Evolutionary conservation across 2,888 invertebrate species (phyloP).

Genomic region (Notodonta ziczac): DNA sequence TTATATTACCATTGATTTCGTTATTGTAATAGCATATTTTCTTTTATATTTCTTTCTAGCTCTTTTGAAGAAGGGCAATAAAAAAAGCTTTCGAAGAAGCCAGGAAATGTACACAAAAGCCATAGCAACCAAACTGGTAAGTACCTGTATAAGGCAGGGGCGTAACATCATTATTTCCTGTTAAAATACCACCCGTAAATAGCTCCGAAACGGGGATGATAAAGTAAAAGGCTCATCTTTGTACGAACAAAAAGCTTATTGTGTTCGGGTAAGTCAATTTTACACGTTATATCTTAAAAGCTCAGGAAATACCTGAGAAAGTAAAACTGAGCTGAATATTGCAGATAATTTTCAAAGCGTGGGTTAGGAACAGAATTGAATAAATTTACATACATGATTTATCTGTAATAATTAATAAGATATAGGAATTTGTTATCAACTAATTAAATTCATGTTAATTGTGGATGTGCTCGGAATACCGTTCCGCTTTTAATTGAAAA

Average conservation of each 20-base stretch:
- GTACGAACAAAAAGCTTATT: constrained; percentile 67
- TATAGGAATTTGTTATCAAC: too few species aligned
- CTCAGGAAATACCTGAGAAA: constrained; percentile 18
- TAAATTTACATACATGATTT: too few species aligned
- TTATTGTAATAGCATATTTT: not conserved
- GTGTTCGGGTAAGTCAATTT: constrained; percentile 61
- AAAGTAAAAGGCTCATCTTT: constrained; percentile 61
- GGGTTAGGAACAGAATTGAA: too few species aligned
- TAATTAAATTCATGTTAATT: constrained; percentile 11
- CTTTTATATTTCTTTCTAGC: not conserved
- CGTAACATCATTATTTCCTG: constrained; percentile 64
- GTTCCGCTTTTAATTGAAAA: constrained; percentile 36
- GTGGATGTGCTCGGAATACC: constrained; percentile 16
- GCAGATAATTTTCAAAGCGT: not conserved
- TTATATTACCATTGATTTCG: too few species aligned
- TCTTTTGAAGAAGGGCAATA: not conserved
- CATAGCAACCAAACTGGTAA: constrained; percentile 34
- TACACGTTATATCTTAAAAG: constrained; percentile 46
- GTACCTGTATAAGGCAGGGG: constrained; percentile 27
- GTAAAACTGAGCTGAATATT: constrained; percentile 4
- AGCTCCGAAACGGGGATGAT: constrained; percentile 55
- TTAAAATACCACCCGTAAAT: constrained; percentile 60
- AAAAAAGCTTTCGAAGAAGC: constrained; percentile 16
- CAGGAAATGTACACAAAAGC: constrained; percentile 23
- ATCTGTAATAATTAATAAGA: too few species aligned